These are phyloP conservation scores for Cerceris rybyensis DNA, from an alignment of 2,888 invertebrate genomes.

Conservation along the genomic window DNA sequence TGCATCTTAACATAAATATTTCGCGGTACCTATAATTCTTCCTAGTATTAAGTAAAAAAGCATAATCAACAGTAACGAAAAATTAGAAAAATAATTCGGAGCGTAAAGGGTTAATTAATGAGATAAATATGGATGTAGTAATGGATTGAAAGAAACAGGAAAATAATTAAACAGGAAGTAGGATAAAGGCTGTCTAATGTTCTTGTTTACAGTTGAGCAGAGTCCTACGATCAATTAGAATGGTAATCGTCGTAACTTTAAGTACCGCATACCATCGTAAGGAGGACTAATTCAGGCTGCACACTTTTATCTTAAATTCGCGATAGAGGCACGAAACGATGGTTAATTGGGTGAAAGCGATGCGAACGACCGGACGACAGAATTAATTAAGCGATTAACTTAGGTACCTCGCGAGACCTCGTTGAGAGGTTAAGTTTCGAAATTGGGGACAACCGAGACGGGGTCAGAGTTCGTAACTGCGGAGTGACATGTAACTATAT, in stretches of 20 bases:
- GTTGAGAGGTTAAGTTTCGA: conserved; percentile 74
- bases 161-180: no score
- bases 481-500: conserved; percentile 62
- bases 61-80: no score
- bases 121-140: no score
- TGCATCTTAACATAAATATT: no score
- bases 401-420: conserved; percentile 70
- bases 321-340: conserved; percentile 36
- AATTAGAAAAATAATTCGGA: no score
- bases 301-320: conserved; percentile 58
- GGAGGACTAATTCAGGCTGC: conserved; percentile 23
- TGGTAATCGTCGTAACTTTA: conserved; percentile 1
- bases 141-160: no score
- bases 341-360: conserved; percentile 74
- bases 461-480: conserved; percentile 68
- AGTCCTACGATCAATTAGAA: background rate
- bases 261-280: background rate
- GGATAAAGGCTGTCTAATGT: no score
- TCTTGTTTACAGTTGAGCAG: background rate
- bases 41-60: no score
- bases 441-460: conserved; percentile 75
- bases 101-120: no score
- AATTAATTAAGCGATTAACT: conserved; percentile 78
- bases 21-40: no score
- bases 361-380: conserved; percentile 71